These are phyloP conservation scores for Peribatodes rhomboidaria DNA, from an alignment of 2,888 invertebrate genomes.

Conservation along the genomic window DNA sequence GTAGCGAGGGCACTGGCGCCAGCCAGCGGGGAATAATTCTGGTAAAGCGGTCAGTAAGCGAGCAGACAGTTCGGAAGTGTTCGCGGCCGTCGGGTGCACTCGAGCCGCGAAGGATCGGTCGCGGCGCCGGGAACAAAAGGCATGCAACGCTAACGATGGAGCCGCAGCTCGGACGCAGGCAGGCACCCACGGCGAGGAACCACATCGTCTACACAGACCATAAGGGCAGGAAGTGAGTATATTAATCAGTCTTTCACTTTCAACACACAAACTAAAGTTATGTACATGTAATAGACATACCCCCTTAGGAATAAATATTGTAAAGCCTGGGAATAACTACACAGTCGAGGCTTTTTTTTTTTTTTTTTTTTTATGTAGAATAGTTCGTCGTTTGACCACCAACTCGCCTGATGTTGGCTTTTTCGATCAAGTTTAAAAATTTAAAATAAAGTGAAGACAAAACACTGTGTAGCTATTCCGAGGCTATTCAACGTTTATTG, in stretches of 20 bases:
- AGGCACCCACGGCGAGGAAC: constrained; percentile 77
- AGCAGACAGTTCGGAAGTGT: constrained; percentile 70
- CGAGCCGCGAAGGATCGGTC: constrained; percentile 36
- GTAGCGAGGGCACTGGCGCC: constrained; percentile 37
- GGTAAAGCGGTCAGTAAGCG: constrained; percentile 67
- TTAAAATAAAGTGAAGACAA: too few species aligned
- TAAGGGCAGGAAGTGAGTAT: constrained; percentile 84
- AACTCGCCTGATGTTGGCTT: too few species aligned
- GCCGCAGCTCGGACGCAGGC: constrained; percentile 71
- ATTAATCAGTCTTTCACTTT: neutral
- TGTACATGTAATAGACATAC: too few species aligned
- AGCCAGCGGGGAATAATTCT: constrained; percentile 69
- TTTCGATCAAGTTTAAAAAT: too few species aligned
- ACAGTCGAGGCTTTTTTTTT: too few species aligned
- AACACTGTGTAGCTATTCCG: too few species aligned
- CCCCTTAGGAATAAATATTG: too few species aligned
- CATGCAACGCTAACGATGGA: constrained; percentile 69
- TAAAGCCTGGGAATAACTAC: too few species aligned
- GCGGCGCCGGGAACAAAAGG: constrained; percentile 41
- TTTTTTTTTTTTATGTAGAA: too few species aligned
- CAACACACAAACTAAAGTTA: neutral
- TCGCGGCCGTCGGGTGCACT: constrained; percentile 51
- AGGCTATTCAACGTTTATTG: too few species aligned
- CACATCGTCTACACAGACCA: constrained; percentile 85
- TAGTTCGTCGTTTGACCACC: too few species aligned